Base-by-base conservation (phyloP, 2,888 invertebrate species). In the Drosophila neonasuta region DNA sequence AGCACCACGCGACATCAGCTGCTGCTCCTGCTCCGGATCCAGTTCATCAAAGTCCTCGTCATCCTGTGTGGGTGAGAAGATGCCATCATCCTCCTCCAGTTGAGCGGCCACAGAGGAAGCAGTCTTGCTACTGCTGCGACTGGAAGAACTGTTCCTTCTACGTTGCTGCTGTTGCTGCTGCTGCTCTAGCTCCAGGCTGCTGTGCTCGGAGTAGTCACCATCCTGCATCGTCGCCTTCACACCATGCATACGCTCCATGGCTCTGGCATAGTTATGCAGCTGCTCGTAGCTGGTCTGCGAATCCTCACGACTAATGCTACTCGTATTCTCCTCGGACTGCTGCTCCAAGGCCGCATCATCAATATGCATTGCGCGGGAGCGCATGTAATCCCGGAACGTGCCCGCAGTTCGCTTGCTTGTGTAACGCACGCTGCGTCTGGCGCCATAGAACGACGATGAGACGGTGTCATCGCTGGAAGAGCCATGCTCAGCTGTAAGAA, bases 241-340 rank as follows among this genome's bases (percentile, higher is more conserved):
- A 59, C 92, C 93, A 86, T 92, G 94, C 87, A 92, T 90, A 73
- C 91, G 92, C 80, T 93, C 93, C 86, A 93, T 93, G 90, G 92
- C 92, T 13, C 92, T 91, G 36, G 92, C 92, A 89, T 92, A 93
- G 6, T 92, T 92, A 57, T 89, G 88, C 29, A 86, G 72, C 66
- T 90, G 89, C 61, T 89, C 89, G 61, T 87, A 87, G 57, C 86
- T 88, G 11, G 79, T 85, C 32, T 89, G 88, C 15, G 89, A 89
- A 13, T 89, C 88, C 57, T 90, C 88, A 36, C 88, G 86, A 66
- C 87, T 89, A 2, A 88, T 81, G 51, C 87, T 88, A 72, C 89
- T 91, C 20, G 89, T 89, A 39, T 89, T 90, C 69, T 89, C 90
- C 54, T 88, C 88, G 34, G 87, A 88, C 45, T 87, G 87, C 46